Base-by-base conservation (phyloP, 2,888 invertebrate genomes). In the Ornithoptera priamus region DNA sequence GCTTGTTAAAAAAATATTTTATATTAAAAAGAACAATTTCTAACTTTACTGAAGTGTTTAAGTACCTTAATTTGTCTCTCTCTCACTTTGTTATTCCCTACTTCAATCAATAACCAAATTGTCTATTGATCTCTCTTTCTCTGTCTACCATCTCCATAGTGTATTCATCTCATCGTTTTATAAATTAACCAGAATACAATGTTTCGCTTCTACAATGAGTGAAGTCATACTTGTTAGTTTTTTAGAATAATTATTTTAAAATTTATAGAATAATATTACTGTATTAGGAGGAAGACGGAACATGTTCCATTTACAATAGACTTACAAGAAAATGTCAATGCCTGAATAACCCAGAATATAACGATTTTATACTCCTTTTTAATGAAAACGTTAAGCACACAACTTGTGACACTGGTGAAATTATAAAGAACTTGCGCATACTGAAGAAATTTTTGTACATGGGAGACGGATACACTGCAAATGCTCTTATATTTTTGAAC, bases 401-500 rank as follows among this genome's bases (percentile, higher is more conserved):
- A 46, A 88, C 88, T 1, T 88, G 76, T 69, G 79, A 77, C n/a
- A 71, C 81, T 36, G 91, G 91, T 3, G 89, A 91, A 78, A 81
- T 92, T 42, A 89, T 92, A 68, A 91, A 92, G 75, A 92, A 92
- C 74, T 77, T 90, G 76, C 81, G 84, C 1, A 88, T 89, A 68
- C 65, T 92, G 6, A 91, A 90, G 75, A 90, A 85, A 78, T 91
- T 92, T 80, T 72, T 92, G 3, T 91, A 89, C 69, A 89, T 92
- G 81, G 89, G 88, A 22, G 83, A 85, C 10, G 75, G 68, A 24
- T 89, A 91, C 71, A 83, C 85, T 15, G 88, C 80, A 72, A 85
- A 87, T 67, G 87, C 91, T 8, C 80, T 92, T 24, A 75, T 80
- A 73, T 91, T 92, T 82, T 81, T 92, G 61, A 88, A 86, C 22